Conservation (phyloP, 2,797 vertebrate genomes). For the Perodicticus potto region DNA sequence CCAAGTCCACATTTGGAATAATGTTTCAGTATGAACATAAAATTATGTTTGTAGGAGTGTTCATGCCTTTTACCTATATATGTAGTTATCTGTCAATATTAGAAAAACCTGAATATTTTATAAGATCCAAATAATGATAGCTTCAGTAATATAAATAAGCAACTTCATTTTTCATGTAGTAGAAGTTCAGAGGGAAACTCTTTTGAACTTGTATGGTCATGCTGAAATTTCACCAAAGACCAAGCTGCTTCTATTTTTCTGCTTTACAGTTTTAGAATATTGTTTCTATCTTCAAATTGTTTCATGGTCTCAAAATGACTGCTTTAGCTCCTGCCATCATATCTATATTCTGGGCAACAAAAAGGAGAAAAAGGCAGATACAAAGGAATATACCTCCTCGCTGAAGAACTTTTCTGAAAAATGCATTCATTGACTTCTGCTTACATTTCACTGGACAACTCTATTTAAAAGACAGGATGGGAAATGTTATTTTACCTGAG, state of each 20-base stretch:
- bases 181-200: background rate
- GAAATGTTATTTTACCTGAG: background rate
- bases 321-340: background rate
- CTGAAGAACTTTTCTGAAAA: background rate
- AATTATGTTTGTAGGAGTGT: background rate
- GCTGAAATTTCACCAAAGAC: background rate
- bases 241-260: background rate
- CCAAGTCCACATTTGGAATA: background rate
- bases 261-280: background rate
- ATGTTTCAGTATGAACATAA: background rate
- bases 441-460: background rate
- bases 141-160: background rate
- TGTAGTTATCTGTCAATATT: background rate
- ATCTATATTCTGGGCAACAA: background rate
- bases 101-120: constrained; percentile 16
- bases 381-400: background rate
- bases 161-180: constrained; percentile 22
- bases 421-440: background rate
- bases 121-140: background rate
- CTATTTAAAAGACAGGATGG: background rate
- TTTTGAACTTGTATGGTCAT: background rate
- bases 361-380: background rate
- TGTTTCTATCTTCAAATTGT: background rate
- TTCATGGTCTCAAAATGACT: background rate
- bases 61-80: background rate